These are phyloP conservation scores for Acanthosepion esculentum DNA, from an alignment of 2,888 invertebrate species.

Conservation along the genomic window DNA sequence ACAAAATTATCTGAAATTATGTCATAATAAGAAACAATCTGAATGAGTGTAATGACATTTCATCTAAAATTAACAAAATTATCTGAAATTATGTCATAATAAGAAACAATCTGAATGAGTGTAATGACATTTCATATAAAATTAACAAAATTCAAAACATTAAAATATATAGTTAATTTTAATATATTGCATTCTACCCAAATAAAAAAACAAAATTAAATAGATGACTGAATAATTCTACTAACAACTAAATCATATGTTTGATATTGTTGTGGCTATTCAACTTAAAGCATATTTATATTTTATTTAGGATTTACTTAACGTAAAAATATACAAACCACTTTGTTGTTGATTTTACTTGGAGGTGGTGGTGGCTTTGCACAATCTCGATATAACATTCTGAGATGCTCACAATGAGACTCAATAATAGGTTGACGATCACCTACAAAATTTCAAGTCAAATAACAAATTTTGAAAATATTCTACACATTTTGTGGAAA, in stretches of 20 bases:
- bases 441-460: slow-evolving; percentile 56
- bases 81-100: too few species aligned
- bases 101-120: not conserved
- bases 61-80: too few species aligned
- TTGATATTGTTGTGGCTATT: not conserved
- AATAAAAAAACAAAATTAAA: not conserved
- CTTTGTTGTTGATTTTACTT: slow-evolving; percentile 66
- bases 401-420: slow-evolving; percentile 70
- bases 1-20: too few species aligned
- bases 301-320: not conserved
- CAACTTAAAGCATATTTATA: not conserved
- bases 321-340: slow-evolving; percentile 59
- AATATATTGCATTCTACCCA: not conserved
- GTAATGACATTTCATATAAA: too few species aligned
- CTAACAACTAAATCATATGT: too few species aligned
- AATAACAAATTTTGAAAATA: not conserved
- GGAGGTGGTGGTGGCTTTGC: slow-evolving; percentile 75
- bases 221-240: not conserved
- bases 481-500: not conserved
- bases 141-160: too few species aligned
- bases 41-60: not conserved
- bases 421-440: slow-evolving; percentile 68
- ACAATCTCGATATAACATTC: slow-evolving; percentile 75
- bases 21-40: not conserved
- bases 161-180: not conserved